Conservation (phyloP, 2,113 vertebrate genomes). For the Passerina amoena region DNA sequence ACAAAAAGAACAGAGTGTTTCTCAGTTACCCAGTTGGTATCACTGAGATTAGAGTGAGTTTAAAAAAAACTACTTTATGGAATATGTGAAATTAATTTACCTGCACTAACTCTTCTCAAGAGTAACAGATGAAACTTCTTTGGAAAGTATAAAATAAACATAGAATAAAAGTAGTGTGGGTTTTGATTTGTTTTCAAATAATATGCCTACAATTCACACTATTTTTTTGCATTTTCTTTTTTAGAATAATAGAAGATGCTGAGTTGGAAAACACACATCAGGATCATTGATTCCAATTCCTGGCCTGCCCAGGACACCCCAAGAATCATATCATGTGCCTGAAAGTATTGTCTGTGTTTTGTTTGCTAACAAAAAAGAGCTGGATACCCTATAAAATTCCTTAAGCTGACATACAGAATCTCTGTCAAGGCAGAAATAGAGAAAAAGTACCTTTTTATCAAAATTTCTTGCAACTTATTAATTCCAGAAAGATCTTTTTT, state of each 20-base stretch:
- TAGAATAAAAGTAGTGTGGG: neutral
- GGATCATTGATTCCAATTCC: neutral
- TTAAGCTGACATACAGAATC: neutral
- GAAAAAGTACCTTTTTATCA: neutral
- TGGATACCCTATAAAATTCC: neutral
- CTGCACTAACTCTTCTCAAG: neutral
- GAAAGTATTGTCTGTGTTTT: rapidly evolving
- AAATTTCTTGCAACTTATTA: neutral
- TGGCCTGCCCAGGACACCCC: neutral
- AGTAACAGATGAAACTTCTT: neutral
- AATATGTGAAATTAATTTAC: neutral
- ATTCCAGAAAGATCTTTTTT: neutral
- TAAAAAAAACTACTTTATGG: neutral
- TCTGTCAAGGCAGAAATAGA: neutral
- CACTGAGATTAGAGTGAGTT: neutral
- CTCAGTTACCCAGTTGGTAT: neutral
- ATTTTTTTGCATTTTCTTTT: neutral
- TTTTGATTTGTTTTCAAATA: neutral
- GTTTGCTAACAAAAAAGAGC: neutral
- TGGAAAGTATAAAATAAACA: neutral
- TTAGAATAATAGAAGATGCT: neutral
- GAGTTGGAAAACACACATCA: neutral
- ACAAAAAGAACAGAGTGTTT: neutral
- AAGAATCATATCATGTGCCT: neutral
- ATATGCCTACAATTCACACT: too few species aligned